A percentile compares a stretch with the other conserved stretches of the same genome.
phyloP scores from a whole-genome alignment of 2,113 vertebrate species.

The Centrocercus urophasianus region DNA sequence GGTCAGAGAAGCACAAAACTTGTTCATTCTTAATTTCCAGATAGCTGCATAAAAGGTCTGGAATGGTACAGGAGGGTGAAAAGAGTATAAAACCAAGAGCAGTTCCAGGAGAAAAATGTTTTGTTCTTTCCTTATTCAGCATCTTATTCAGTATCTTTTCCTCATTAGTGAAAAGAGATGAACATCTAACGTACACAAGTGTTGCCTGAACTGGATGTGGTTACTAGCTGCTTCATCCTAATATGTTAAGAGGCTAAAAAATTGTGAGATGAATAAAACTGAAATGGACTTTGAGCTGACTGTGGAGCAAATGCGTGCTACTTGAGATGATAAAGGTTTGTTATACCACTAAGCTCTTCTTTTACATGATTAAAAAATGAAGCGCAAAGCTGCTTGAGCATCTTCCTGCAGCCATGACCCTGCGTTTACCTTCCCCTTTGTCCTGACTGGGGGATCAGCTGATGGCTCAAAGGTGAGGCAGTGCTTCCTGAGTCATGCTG shows the following conservation, averaged over 20 bases:
- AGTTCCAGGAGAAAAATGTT: not conserved
- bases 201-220: not conserved
- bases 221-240: not conserved
- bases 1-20: not conserved
- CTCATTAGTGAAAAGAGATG: not conserved
- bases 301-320: not conserved
- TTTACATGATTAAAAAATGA: not conserved
- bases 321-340: not conserved
- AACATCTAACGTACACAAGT: not conserved
- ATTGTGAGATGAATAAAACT: not conserved
- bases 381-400: not conserved
- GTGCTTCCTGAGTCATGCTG: slow-evolving; percentile 1
- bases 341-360: not conserved
- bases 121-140: not conserved
- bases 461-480: slow-evolving; percentile 32
- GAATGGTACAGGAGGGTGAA: not conserved
- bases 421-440: not conserved
- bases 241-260: not conserved
- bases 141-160: not conserved
- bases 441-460: not conserved
- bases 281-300: not conserved
- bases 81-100: not conserved
- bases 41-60: not conserved
- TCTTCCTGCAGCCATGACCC: not conserved
- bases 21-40: not conserved